Evolutionary conservation across 2,888 invertebrate species (phyloP).

Genomic region (Blastobasis adustella): DNA sequence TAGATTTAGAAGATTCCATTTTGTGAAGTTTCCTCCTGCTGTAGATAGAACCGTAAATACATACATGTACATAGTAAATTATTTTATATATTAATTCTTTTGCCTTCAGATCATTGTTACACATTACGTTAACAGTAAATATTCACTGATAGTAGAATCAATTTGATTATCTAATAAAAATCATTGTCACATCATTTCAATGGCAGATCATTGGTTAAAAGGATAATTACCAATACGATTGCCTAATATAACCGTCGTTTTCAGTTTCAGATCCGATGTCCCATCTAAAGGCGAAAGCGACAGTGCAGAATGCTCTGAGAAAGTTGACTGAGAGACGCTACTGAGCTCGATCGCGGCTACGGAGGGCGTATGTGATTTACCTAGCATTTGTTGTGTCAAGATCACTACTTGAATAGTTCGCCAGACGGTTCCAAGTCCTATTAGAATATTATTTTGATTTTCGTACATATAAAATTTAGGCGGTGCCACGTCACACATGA

Average conservation of each 20-base stretch:
- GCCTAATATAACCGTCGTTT: background rate
- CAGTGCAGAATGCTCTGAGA: slow-evolving; percentile 72
- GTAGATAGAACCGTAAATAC: slow-evolving; percentile 20
- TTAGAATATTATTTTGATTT: background rate
- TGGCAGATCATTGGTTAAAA: slow-evolving; percentile 19
- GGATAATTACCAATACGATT: background rate
- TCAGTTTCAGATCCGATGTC: slow-evolving; percentile 67
- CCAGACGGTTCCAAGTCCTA: slow-evolving; percentile 10
- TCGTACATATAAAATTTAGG: background rate
- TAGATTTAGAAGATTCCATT: slow-evolving; percentile 31
- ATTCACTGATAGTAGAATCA: slow-evolving; percentile 20
- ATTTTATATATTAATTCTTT: background rate
- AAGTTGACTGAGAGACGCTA: slow-evolving; percentile 70
- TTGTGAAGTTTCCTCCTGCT: slow-evolving; percentile 8
- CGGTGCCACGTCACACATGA: background rate
- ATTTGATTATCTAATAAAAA: slow-evolving; percentile 15
- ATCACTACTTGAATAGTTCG: slow-evolving; percentile 25
- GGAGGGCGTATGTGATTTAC: slow-evolving; percentile 43
- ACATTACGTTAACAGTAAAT: slow-evolving; percentile 21
- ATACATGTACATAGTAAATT: background rate
- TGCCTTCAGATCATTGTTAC: background rate
- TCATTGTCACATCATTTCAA: slow-evolving; percentile 17
- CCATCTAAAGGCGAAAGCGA: slow-evolving; percentile 72
- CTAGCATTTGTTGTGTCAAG: slow-evolving; percentile 51
- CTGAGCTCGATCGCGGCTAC: slow-evolving; percentile 31